Evolutionary conservation across 2,797 vertebrate genomes (phyloP).

Genomic region (Channallabes apus): DNA sequence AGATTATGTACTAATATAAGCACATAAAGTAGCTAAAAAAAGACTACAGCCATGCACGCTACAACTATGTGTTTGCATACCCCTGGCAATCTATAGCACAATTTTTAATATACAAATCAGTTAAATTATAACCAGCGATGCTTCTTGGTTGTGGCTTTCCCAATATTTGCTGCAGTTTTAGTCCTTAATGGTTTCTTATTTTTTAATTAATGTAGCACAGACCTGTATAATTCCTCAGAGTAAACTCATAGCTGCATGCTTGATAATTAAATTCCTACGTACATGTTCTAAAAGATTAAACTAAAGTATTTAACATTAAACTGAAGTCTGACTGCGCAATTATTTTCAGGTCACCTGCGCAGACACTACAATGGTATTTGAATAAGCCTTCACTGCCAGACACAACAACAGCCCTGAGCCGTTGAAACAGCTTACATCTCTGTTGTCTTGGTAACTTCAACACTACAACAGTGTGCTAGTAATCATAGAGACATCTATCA

Average conservation of each 20-base stretch:
- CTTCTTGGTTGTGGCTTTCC: not conserved
- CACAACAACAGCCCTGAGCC: conserved; percentile 20
- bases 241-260: not conserved
- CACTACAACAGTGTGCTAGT: conserved; percentile 17
- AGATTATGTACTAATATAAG: not conserved
- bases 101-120: not conserved
- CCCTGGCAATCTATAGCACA: not conserved
- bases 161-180: not conserved
- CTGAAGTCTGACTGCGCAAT: conserved; percentile 14
- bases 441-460: conserved; percentile 32
- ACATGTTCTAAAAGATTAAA: not conserved
- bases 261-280: not conserved
- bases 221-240: not conserved
- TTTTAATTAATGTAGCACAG: not conserved
- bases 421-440: conserved; percentile 23
- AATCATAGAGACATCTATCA: conserved; percentile 22
- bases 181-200: not conserved
- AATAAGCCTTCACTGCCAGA: conserved; percentile 21
- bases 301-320: conserved; percentile 11
- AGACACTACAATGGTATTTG: conserved; percentile 9
- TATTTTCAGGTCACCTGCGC: conserved; percentile 26
- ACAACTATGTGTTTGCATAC: not conserved
- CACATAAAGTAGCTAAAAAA: not conserved
- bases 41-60: not conserved
- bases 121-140: not conserved